These are phyloP conservation scores for Panthera uncia DNA, from an alignment of 2,113 vertebrate genomes.

Conservation along the genomic window DNA sequence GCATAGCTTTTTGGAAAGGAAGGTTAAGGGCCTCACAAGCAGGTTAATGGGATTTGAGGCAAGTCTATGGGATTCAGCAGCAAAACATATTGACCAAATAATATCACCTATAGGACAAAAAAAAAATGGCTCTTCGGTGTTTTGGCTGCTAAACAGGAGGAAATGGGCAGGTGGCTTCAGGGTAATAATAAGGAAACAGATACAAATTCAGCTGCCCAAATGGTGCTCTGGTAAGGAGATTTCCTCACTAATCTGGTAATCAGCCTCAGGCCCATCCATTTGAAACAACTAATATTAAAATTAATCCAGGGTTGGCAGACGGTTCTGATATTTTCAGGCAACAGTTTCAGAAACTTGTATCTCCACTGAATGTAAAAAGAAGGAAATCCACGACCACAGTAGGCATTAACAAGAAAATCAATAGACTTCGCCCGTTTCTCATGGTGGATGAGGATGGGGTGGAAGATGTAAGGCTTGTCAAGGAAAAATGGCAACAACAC, in stretches of 20 bases:
- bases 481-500: too few relatives aligned
- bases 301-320: background rate
- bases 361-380: background rate
- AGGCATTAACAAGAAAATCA: background rate
- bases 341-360: background rate
- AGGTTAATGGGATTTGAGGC: background rate
- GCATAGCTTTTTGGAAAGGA: background rate
- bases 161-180: background rate
- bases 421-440: background rate
- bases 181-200: background rate
- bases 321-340: background rate
- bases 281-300: background rate
- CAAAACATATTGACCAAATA: background rate
- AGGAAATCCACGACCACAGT: background rate
- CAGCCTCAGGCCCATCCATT: too few relatives aligned
- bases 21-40: background rate
- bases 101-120: background rate
- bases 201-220: background rate
- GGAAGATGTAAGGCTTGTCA: background rate
- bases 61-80: background rate
- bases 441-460: background rate
- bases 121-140: background rate
- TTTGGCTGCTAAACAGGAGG: background rate
- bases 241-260: background rate
- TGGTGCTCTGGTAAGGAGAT: too few relatives aligned